These are phyloP conservation scores for Haliclona indistincta DNA, from an alignment of 37 sponge, comb jelly and placozoan genomes.

Conservation along the genomic window DNA sequence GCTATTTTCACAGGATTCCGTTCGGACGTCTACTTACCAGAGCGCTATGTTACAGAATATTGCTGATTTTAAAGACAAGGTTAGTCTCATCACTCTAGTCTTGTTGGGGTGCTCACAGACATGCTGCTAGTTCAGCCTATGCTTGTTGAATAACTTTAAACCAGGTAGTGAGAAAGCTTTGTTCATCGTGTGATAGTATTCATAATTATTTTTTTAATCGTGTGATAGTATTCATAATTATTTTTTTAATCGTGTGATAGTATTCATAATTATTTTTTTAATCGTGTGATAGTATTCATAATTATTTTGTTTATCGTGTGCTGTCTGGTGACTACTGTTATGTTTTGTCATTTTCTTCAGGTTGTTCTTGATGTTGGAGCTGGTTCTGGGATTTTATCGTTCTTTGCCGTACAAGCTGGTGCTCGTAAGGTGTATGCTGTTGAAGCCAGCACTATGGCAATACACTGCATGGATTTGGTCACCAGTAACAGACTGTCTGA, in stretches of 20 bases:
- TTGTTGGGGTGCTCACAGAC: neutral
- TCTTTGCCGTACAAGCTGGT: slow-evolving; percentile 96
- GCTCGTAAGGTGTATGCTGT: slow-evolving; percentile 88
- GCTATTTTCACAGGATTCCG: slow-evolving; percentile 62
- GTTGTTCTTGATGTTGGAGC: slow-evolving; percentile 97
- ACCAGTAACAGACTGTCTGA: slow-evolving; percentile 51
- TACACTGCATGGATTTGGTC: slow-evolving; percentile 68
- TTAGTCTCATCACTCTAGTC: too few relatives aligned
- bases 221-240: too few relatives aligned
- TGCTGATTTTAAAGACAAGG: slow-evolving; percentile 89
- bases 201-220: too few relatives aligned
- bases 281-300: too few relatives aligned
- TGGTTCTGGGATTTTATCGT: slow-evolving; percentile 88
- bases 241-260: too few relatives aligned
- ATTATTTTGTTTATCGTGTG: too few relatives aligned
- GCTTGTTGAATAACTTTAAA: too few relatives aligned
- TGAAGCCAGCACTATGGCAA: slow-evolving; percentile 89
- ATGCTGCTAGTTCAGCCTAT: neutral
- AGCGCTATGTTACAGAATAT: slow-evolving; percentile 89
- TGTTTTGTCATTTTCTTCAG: too few relatives aligned
- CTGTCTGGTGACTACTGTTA: too few relatives aligned
- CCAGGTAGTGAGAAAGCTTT: neutral
- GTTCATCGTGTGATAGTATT: too few relatives aligned
- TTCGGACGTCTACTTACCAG: slow-evolving; percentile 93
- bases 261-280: neutral